Conservation (phyloP, 2,113 vertebrate species). For the Willisornis vidua region DNA sequence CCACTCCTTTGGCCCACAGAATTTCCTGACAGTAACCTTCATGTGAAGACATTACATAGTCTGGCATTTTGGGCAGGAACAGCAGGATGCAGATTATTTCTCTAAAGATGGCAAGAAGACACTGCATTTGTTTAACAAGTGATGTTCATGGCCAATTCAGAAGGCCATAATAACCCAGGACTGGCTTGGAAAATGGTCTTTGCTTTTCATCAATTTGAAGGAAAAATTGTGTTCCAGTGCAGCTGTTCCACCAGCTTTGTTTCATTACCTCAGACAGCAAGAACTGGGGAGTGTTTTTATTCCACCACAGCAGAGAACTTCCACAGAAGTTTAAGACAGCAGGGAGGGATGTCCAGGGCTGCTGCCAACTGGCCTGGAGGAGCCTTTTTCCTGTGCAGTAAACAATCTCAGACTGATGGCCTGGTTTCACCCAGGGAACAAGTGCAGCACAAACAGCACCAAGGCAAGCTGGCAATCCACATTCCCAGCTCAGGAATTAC, state of each 20-base stretch:
- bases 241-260: not conserved
- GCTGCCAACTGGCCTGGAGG: conserved; percentile 39
- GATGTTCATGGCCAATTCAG: not conserved
- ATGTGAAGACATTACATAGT: accelerated
- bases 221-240: not conserved
- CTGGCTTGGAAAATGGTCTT: not conserved
- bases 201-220: not conserved
- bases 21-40: not conserved
- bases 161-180: not conserved
- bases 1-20: not conserved
- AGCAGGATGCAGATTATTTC: not conserved
- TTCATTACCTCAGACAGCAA: not conserved
- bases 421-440: not conserved
- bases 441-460: not conserved
- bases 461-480: not conserved
- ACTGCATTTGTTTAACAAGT: not conserved
- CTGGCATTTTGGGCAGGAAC: not conserved
- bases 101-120: not conserved
- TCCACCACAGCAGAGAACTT: not conserved
- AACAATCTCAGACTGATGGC: not conserved
- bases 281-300: not conserved
- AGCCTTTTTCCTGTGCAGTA: conserved; percentile 4
- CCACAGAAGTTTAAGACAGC: not conserved
- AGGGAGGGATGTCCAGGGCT: not conserved
- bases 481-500: not conserved